A percentile compares a stretch with the other conserved stretches of the same genome.
Evolutionary conservation across 2,797 vertebrate species (phyloP).

Genomic region (Peromyscus attwateri): DNA sequence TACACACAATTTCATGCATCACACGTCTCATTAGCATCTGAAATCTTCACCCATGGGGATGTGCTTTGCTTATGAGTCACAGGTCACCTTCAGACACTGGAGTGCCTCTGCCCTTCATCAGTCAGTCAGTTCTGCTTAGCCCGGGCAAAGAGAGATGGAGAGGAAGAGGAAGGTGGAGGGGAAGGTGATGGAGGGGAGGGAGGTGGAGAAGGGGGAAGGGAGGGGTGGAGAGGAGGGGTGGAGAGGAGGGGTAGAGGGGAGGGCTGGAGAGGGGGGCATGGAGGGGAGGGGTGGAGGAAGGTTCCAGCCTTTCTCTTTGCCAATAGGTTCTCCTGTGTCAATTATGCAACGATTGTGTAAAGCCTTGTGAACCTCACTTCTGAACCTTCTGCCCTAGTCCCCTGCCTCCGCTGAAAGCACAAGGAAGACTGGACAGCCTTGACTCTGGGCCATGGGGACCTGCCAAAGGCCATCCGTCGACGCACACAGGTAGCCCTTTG

Average conservation of each 20-base stretch:
- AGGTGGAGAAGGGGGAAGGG: no score
- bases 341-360: neutral
- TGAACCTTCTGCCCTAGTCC: no score
- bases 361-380: neutral
- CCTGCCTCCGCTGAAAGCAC: neutral
- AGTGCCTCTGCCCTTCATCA: neutral
- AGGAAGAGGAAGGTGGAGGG: neutral
- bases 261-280: fast-evolving
- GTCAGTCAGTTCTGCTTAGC: neutral
- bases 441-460: neutral
- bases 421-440: neutral
- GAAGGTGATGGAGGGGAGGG: no score
- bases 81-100: neutral
- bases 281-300: fast-evolving
- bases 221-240: no score
- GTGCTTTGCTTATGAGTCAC: neutral
- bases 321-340: neutral
- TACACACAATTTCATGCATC: neutral
- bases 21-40: neutral
- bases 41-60: neutral
- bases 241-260: no score
- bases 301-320: neutral
- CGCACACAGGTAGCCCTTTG: neutral
- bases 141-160: neutral
- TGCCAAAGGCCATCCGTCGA: neutral